Base-by-base conservation (phyloP, 2,113 vertebrate species). In the Archocentrus centrarchus region DNA sequence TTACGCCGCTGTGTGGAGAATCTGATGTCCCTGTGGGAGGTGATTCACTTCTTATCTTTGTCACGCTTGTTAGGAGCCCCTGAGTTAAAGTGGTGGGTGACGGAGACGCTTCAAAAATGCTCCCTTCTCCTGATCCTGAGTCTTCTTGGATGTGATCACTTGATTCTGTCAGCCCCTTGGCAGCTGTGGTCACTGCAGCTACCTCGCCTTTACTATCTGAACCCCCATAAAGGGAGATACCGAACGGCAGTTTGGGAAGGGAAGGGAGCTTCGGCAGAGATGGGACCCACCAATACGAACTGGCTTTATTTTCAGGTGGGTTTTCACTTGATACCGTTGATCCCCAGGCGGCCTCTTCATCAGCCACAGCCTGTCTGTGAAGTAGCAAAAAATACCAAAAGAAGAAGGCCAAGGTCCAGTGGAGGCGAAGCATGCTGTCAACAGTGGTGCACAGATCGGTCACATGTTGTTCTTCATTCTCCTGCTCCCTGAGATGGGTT, bases 381-480 rank as follows among this genome's bases (percentile, higher is more conserved):
- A 90, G 86, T 24, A 94, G 57, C 68, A 95, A 27, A 35, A 86
- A 90, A 82, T 92, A 93, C 89, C 93, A 94, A 84, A 93, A 87
- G 90, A 86, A 89, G 58, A 95, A 57, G 50, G 80, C 81, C 89
- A 94, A 61, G 77, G 91, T 91, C 86, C 68, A 66, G 78, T 79
- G 88, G 88, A 93, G 92, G 79, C 64, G 81, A 85, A 87, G 91
- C 96, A 96, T 96, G 89, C 94, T 95, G 94, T 89, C 91, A 87
- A 85, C 91, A 58, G 89, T 77, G 82, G 83, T 30, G 66, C 30
- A 53, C 53, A 35, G 82, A 76, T 55, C n/a, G 79, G 80, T 96
- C 93, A 96, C 95, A 95, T 95, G 89, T 88, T 94, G 92, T 76
- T 93, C 88, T 87, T 55, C 89, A 91, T 91, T 57, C 91, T 90